phyloP scores from a whole-genome alignment of 2,113 vertebrate genomes.

The Lepisosteus oculatus region DNA sequence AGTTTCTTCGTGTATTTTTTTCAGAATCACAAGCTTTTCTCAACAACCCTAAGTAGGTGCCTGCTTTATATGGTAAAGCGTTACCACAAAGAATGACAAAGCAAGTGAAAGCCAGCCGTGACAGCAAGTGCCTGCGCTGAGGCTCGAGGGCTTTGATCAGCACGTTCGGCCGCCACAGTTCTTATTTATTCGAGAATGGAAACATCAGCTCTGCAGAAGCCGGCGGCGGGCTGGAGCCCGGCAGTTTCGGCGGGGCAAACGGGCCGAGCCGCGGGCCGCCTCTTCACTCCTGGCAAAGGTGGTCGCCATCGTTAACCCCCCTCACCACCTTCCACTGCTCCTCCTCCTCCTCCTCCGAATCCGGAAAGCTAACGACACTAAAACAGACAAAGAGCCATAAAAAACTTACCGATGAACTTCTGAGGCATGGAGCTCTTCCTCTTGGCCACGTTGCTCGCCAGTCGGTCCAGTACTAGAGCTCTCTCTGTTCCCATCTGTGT shows the following conservation, averaged over 20 bases:
- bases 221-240: no score
- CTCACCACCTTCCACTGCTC: not conserved
- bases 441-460: constrained; percentile 92
- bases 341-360: not conserved
- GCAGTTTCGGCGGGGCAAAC: not conserved
- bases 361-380: not conserved
- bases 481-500: constrained; percentile 85
- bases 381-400: not conserved
- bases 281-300: no score
- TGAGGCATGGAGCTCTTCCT: constrained; percentile 94
- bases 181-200: not conserved
- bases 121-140: no score
- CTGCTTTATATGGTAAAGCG: not conserved
- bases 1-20: not conserved
- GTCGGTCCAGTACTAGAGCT: constrained; percentile 85
- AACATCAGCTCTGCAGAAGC: not conserved
- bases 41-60: not conserved
- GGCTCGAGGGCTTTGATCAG: not conserved
- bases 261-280: no score
- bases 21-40: no score
- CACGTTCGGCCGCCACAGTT: not conserved
- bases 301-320: not conserved
- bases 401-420: constrained; percentile 89
- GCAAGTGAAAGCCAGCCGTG: not conserved
- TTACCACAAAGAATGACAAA: not conserved